Evolutionary conservation across 2,113 vertebrate genomes (phyloP).

Genomic region (Pundamilia nyererei): DNA sequence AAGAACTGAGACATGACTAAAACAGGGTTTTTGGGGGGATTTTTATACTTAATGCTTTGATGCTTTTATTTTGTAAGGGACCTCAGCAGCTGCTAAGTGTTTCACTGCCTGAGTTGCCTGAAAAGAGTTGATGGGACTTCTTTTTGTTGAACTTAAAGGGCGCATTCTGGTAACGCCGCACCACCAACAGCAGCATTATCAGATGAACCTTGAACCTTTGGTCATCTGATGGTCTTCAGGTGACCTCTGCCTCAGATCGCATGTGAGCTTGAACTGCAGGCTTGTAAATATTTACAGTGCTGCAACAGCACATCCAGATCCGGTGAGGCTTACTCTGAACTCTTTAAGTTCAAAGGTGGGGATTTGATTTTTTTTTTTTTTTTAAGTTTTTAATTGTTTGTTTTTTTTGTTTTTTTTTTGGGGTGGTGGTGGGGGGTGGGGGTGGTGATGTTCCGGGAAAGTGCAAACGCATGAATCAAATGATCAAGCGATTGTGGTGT

Average conservation of each 20-base stretch:
- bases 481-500: background rate
- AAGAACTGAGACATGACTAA: background rate
- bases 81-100: background rate
- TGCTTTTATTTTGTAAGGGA: background rate
- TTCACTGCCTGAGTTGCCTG: background rate
- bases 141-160: background rate
- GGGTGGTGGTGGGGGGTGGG: rapidly evolving
- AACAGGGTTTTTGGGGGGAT: background rate
- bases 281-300: conserved; percentile 23
- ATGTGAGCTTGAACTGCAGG: background rate
- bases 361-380: background rate
- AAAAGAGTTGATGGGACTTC: background rate
- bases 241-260: conserved; percentile 2
- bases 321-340: background rate
- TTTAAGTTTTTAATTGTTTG: rapidly evolving
- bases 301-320: background rate
- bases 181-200: background rate
- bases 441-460: background rate
- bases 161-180: background rate
- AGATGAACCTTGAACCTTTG: background rate
- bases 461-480: background rate
- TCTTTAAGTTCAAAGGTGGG: background rate
- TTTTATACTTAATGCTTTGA: background rate
- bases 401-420: rapidly evolving
- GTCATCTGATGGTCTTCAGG: background rate